Evolutionary conservation across 2,113 vertebrate species (phyloP), one percentile per base, ranked within the genome.

Genomic region (Corythoichthys haematopterus): DNA sequence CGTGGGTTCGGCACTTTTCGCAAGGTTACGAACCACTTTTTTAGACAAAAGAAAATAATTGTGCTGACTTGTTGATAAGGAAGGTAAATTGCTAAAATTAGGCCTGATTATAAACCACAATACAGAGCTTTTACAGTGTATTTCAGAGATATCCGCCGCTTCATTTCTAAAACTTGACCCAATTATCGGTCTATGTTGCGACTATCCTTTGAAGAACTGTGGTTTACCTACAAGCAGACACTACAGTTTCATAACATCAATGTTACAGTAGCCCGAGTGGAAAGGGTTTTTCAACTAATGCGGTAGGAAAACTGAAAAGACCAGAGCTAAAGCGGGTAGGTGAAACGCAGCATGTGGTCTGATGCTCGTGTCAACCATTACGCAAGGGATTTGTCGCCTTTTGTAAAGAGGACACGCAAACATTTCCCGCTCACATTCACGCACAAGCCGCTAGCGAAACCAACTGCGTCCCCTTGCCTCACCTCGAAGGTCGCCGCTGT

Each of bases 401-500:
- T 81, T 64, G 68, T 74, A 48, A 65, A 56, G 46, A 75, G 72
- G 75, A 80, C 84, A 59, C 55, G 66, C 79, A 72, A 45, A 71
- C 70, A 79, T 65, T 47, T 68, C 66, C 82, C 65, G 52, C 69
- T 56, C 57, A 61, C 69, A 69, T 84, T 83, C 64, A 79, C 62
- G 75, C 66, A 77, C 63, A 48, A 68, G 52, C 75, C 64, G 73
- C 68, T 69, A 85, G 70, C 64, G 55, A 70, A 71, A 81, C 76
- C 65, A 72, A 7, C 63, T 16, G 70, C 43, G 47, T 69, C 76
- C 71, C 20, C 53, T 66, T 59, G 47, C 72, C 71, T 69, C 62
- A 63, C 58, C 51, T 2, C 28, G 74, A 89, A 87, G 87, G 87
- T 82, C 81, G n/a, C 13, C 1, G 52, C 48, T 51, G 9, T 82